A percentile compares a stretch with the other conserved stretches of the same genome.
These are phyloP conservation scores for Bos indicus DNA, from an alignment of 2,113 vertebrate genomes.

Conservation along the genomic window DNA sequence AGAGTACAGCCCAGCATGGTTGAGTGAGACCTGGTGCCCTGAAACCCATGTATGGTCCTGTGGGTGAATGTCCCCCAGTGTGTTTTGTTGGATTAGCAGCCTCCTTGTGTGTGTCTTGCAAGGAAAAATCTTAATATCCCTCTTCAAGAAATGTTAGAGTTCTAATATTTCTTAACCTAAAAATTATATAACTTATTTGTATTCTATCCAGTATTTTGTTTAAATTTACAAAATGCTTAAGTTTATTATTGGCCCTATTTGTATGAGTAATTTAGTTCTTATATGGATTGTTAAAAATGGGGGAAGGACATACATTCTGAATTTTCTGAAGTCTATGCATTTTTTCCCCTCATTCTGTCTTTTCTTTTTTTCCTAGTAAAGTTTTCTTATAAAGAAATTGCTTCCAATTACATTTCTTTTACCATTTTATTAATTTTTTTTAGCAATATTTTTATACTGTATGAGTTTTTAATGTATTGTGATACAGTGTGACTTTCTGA, in stretches of 20 bases:
- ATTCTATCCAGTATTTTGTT: neutral
- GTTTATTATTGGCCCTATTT: neutral
- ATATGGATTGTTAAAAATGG: neutral
- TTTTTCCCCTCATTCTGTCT: neutral
- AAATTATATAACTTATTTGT: neutral
- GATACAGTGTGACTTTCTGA: neutral
- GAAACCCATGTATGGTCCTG: neutral
- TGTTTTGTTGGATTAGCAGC: neutral
- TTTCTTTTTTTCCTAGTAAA: neutral
- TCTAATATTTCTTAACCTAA: neutral
- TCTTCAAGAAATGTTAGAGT: neutral
- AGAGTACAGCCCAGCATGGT: too few relatives aligned
- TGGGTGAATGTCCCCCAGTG: neutral
- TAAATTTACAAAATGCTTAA: neutral
- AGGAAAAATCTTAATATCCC: neutral
- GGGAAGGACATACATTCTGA: neutral
- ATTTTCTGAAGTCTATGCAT: neutral
- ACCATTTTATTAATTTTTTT: neutral
- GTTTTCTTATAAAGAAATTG: neutral
- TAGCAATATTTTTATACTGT: neutral
- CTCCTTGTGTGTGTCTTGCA: neutral
- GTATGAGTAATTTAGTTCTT: neutral
- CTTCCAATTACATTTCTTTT: neutral
- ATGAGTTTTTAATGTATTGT: neutral
- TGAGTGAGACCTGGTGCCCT: neutral